Percentiles rank a stretch among this genome's conserved stretches.
Evolutionary conservation across 2,888 invertebrate genomes (phyloP).

Genomic region (Leucozona laternaria): DNA sequence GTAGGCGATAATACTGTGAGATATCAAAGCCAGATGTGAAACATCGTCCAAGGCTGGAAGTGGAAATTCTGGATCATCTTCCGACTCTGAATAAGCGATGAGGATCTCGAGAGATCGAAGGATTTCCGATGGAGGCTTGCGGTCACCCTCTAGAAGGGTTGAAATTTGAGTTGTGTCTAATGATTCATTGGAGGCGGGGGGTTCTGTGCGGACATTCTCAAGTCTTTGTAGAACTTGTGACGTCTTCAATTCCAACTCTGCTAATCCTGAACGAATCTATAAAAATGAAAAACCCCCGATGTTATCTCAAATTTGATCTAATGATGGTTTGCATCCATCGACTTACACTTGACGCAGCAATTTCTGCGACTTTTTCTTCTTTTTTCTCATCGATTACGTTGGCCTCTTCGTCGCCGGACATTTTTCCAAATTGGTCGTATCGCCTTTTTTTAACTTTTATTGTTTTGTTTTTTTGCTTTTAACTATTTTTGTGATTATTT

Average conservation of each 20-base stretch:
- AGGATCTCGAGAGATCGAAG: conserved; percentile 86
- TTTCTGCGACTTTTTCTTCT: conserved; percentile 81
- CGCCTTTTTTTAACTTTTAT: conserved; percentile 38
- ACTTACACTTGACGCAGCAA: conserved; percentile 83
- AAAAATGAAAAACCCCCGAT: conserved; percentile 17
- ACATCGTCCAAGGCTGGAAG: conserved; percentile 87
- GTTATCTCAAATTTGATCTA: not conserved
- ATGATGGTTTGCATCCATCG: not conserved
- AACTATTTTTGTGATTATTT: not conserved
- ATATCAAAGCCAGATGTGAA: conserved; percentile 88
- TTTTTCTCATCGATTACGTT: conserved; percentile 77
- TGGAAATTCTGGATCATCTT: conserved; percentile 86
- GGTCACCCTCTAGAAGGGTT: conserved; percentile 84
- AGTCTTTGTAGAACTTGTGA: conserved; percentile 89
- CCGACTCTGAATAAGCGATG: conserved; percentile 86
- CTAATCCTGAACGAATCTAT: conserved; percentile 87
- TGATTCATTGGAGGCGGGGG: conserved; percentile 70
- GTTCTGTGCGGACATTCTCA: conserved; percentile 85
- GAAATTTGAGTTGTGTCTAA: conserved; percentile 67
- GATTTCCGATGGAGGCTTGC: conserved; percentile 85
- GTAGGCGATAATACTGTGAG: conserved; percentile 95
- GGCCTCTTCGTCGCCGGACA: conserved; percentile 79
- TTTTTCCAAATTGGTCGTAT: conserved; percentile 64
- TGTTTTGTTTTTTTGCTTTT: conserved; percentile 18
- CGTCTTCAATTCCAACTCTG: conserved; percentile 89